These are phyloP conservation scores for Chiroxiphia lanceolata DNA, from an alignment of 2,797 vertebrate genomes.

Conservation along the genomic window DNA sequence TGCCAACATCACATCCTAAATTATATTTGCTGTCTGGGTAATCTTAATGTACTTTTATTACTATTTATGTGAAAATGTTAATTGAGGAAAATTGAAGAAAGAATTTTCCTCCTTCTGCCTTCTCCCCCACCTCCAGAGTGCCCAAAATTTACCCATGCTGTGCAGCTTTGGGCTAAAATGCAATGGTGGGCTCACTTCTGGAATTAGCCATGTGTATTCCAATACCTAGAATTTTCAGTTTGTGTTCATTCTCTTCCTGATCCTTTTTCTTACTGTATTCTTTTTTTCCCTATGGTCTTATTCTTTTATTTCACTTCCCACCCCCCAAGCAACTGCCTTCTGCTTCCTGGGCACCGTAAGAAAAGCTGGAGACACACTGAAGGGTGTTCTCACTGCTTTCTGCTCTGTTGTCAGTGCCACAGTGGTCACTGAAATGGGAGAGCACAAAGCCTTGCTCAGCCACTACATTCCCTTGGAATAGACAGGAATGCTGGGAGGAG, in stretches of 20 bases:
- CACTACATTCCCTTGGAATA: background rate
- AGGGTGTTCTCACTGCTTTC: background rate
- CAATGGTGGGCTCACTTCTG: background rate
- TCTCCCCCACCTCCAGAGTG: fast-evolving
- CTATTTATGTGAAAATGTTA: background rate
- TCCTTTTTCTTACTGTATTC: background rate
- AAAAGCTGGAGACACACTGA: background rate
- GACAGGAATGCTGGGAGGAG: fast-evolving
- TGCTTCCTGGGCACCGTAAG: background rate
- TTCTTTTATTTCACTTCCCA: background rate
- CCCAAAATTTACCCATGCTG: background rate
- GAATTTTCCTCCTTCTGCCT: background rate
- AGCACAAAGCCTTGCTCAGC: background rate
- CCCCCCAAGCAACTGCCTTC: background rate
- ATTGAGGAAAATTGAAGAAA: background rate
- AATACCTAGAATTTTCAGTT: background rate
- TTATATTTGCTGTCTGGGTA: background rate
- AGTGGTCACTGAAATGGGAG: background rate
- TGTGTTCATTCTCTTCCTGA: background rate
- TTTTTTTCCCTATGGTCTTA: background rate
- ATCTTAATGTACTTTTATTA: background rate
- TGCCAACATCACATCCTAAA: background rate
- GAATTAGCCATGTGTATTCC: background rate
- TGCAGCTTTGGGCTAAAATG: background rate
- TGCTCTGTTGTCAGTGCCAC: background rate